Evolutionary conservation across 2,113 vertebrate genomes (phyloP).

Genomic region (Misgurnus anguillicaudatus): DNA sequence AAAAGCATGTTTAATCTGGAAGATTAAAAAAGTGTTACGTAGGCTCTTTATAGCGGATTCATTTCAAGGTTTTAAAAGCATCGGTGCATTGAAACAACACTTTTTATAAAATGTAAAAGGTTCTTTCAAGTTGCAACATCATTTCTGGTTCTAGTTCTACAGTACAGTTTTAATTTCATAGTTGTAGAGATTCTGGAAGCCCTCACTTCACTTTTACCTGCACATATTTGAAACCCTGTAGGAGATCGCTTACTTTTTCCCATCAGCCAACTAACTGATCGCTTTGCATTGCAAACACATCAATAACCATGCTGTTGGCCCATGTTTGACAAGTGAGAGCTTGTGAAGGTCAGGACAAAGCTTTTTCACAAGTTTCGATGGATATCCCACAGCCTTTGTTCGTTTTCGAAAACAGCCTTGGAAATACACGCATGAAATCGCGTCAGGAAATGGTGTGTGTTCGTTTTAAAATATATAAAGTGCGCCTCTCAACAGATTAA

Average conservation of each 20-base stretch:
- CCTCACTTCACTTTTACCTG: slow-evolving; percentile 5
- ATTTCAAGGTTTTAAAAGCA: too few relatives aligned
- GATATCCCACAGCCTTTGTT: neutral
- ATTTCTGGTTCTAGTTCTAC: too few relatives aligned
- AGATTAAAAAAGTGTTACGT: too few relatives aligned
- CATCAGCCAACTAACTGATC: slow-evolving; percentile 24
- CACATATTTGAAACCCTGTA: slow-evolving; percentile 8
- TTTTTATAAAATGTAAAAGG: too few relatives aligned
- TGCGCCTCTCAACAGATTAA: slow-evolving; percentile 46
- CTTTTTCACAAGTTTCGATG: neutral
- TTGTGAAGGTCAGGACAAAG: slow-evolving; percentile 27
- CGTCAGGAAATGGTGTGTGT: neutral
- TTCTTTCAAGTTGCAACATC: too few relatives aligned
- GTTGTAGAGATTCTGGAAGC: slow-evolving; percentile 8
- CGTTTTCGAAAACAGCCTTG: slow-evolving; percentile 27
- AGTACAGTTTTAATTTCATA: neutral
- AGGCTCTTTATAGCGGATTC: too few relatives aligned
- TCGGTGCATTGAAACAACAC: too few relatives aligned
- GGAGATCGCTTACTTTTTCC: slow-evolving; percentile 3
- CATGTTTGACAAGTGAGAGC: slow-evolving; percentile 1
- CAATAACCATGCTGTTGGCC: slow-evolving; percentile 3
- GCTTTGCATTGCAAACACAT: slow-evolving; percentile 12
- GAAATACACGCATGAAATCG: slow-evolving; percentile 8
- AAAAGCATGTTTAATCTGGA: too few relatives aligned
- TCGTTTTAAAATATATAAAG: slow-evolving; percentile 7